Evolutionary conservation across 2,888 invertebrate species (phyloP).

Genomic region (Actias luna): DNA sequence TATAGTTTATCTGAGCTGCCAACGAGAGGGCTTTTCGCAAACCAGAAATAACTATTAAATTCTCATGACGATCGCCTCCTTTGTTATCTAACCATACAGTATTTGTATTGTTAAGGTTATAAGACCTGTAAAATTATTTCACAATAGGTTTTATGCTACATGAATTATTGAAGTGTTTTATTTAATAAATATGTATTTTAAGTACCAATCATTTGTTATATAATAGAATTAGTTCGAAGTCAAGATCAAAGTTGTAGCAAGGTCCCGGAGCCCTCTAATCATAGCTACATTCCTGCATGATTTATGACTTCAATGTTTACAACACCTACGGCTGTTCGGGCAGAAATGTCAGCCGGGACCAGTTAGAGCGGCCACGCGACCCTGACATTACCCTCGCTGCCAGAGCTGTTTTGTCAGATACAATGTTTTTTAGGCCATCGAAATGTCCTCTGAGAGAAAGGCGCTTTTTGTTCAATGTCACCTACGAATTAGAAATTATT

Average conservation of each 20-base stretch:
- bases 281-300: slow-evolving; percentile 17
- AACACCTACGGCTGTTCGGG: slow-evolving; percentile 20
- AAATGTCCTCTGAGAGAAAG: slow-evolving; percentile 13
- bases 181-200: no score
- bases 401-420: neutral
- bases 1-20: no score
- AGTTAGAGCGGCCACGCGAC: slow-evolving; percentile 28
- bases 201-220: neutral
- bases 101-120: no score
- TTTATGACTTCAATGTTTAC: slow-evolving; percentile 17
- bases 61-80: no score
- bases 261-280: slow-evolving; percentile 14
- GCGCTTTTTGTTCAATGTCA: slow-evolving; percentile 3
- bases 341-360: slow-evolving; percentile 32
- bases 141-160: no score
- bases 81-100: no score
- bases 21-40: no score
- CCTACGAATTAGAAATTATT: slow-evolving; percentile 25
- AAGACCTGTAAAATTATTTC: no score
- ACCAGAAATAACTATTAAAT: no score
- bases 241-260: neutral
- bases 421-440: slow-evolving; percentile 10
- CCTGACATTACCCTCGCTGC: slow-evolving; percentile 31
- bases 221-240: neutral
- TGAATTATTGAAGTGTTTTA: no score